Evolutionary conservation across 2,888 invertebrate genomes (phyloP).

Genomic region (Myopa testacea): DNA sequence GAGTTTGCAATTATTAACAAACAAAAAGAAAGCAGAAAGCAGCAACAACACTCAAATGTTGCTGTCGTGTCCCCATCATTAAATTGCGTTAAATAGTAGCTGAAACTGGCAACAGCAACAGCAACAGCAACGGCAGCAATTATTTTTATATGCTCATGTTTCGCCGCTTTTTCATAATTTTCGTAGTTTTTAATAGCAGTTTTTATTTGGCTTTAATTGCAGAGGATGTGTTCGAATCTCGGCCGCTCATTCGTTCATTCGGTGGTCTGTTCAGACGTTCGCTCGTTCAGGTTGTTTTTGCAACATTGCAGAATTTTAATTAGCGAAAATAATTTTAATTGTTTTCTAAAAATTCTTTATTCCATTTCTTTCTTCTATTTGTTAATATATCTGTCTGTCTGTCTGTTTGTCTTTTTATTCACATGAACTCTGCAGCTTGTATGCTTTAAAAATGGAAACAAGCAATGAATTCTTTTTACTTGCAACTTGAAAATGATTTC

Average conservation of each 20-base stretch:
- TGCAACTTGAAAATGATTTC: too few species aligned
- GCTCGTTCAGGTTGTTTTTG: not conserved
- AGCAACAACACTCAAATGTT: not conserved
- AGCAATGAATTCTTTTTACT: too few species aligned
- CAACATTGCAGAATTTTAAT: slow-evolving; percentile 15
- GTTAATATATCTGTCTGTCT: not conserved
- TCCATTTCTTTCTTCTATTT: not conserved
- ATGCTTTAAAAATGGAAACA: not conserved
- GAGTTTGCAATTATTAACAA: slow-evolving; percentile 41
- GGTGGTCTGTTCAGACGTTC: not conserved
- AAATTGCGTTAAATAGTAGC: slow-evolving; percentile 51
- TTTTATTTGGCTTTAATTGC: slow-evolving; percentile 32
- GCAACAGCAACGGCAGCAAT: slow-evolving; percentile 39
- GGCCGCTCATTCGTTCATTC: not conserved
- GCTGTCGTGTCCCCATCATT: slow-evolving; percentile 40
- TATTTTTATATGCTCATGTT: slow-evolving; percentile 48
- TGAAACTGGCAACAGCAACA: slow-evolving; percentile 43
- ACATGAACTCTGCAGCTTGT: not conserved
- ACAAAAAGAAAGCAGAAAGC: not conserved
- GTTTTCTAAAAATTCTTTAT: slow-evolving; percentile 3
- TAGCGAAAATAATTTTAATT: slow-evolving; percentile 23
- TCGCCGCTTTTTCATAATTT: slow-evolving; percentile 26
- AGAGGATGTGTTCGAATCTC: slow-evolving; percentile 11
- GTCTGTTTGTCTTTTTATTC: not conserved
- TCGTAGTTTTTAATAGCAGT: slow-evolving; percentile 15